Base-by-base conservation (phyloP, 2,797 vertebrate species). In the Tiaroga cobitis region DNA sequence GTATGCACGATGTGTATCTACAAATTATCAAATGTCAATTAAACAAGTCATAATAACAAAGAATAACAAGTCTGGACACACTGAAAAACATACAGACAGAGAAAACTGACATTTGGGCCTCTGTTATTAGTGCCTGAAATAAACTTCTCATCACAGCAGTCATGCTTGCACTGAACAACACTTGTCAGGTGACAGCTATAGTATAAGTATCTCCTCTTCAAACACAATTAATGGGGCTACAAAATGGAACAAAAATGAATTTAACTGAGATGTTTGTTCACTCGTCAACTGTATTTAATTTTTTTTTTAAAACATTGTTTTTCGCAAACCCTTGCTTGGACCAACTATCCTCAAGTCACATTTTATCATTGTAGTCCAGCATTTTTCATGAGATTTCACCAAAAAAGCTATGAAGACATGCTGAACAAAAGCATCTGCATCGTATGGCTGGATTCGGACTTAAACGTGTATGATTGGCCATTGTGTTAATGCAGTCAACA, bases 91-190 rank as follows among this genome's bases (percentile, higher is more conserved):
- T 16, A 77, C 32, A 54, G 21, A 77, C 24, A 77, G 29, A 56
- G 46, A 24, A 41, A 81, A 72, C 8, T 39, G 34, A 56, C 37
- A 32, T 59, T 11, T 72, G 34, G 49, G 24, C 34, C 34, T 41
- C 34, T 59, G n/a, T 81, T 39, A 70, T 72, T 16, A 81, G 80
- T 59, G 80, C 67, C 67, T 56, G 16, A 72, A 49, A 39, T 39
- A 70, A 81, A 70, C 65, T 8, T 70, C n/a, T 69, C 8, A 80
- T 9, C 34, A 51, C 16, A 51, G 6, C 6, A 26, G 49, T 65
- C 29, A 43, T 26, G 37, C 56, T 63, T 43, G 63, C 41, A 51
- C 7, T n/a, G 29, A 68, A 16, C 41, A 49, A 34, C 78, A 80
- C 63, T 65, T 65, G 59, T 65, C 39, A 63, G 76, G 59, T 79